Conservation (phyloP, 2,888 invertebrate genomes). For the Galerucella nymphaeae region DNA sequence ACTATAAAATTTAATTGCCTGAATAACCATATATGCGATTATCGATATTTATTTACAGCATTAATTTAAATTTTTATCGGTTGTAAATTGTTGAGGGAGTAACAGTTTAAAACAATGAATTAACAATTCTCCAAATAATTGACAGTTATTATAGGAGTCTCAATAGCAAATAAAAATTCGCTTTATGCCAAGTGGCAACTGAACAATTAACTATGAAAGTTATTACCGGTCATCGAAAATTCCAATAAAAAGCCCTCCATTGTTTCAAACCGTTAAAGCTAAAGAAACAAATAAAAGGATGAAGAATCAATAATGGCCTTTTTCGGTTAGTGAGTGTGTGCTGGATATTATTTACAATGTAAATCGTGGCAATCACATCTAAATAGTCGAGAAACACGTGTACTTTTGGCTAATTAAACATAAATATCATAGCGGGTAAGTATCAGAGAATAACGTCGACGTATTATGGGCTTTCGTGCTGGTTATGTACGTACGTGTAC, state of each 20-base stretch:
- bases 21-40: no score
- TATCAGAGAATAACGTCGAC: constrained; percentile 46
- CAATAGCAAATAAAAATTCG: constrained; percentile 12
- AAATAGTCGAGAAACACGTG: constrained; percentile 51
- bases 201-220: constrained; percentile 20
- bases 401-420: constrained; percentile 50
- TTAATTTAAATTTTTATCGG: neutral
- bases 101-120: constrained; percentile 8
- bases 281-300: constrained; percentile 8
- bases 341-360: constrained; percentile 48
- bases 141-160: constrained; percentile 10
- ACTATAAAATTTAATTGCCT: no score
- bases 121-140: constrained; percentile 15
- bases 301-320: constrained; percentile 25
- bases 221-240: constrained; percentile 10
- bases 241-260: constrained; percentile 20
- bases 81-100: neutral
- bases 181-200: constrained; percentile 5
- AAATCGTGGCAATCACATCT: constrained; percentile 51
- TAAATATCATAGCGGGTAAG: constrained; percentile 48
- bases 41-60: neutral
- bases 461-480: constrained; percentile 49
- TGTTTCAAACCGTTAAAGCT: constrained; percentile 19
- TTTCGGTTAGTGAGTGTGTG: constrained; percentile 28
- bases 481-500: constrained; percentile 45